Base-by-base conservation (phyloP, 2,888 invertebrate genomes). In the Odontomyia ornata region DNA sequence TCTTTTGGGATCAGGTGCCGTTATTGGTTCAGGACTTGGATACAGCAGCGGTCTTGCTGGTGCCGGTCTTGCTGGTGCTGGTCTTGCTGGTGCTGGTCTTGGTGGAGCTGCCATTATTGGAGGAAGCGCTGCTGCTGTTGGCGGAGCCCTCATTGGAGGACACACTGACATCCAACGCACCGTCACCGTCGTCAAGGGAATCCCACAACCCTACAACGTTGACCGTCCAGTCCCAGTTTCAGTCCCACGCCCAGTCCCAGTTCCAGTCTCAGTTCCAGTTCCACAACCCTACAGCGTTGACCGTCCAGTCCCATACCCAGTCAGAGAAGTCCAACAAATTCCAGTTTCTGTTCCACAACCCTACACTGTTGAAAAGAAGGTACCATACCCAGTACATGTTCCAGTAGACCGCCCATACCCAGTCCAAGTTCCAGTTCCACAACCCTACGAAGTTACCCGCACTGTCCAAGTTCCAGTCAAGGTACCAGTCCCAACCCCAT, bases 391-490 rank as follows among this genome's bases (percentile, higher is more conserved):
- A 80, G 89, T 89, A 76, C 89, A 89, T 82, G 92, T 93, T 76
- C 92, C 91, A 82, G 93, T 93, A 80, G 93, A 93, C 86, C 91
- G 92, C 85, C 93, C 93, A 78, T 91, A 91, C 85, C 93, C 93
- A 83, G 93, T 93, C 82, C 93, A 93, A 87, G 93, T 94, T 76
- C 88, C 89, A 76, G 93, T 93, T 76, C 93, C 93, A 78, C 93
- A 93, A 82, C 93, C 94, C 81, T 93, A 93, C 87, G 93, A 93
- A 80, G 93, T 94, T 21, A 93, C 93, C 86, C 93, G 93, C 85
- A 91, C 91, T 84, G 86, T 93, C 15, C 94, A 91, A 46, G 90
- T 91, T 84, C 76, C 76, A 76, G 76, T 27, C 88, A 90, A 81
- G 84, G 89, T 80, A 80, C 88, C 80, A 91, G 86, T 87, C 73